phyloP scores from a whole-genome alignment of 2,888 invertebrate genomes.

The Drosophila mercatorum region DNA sequence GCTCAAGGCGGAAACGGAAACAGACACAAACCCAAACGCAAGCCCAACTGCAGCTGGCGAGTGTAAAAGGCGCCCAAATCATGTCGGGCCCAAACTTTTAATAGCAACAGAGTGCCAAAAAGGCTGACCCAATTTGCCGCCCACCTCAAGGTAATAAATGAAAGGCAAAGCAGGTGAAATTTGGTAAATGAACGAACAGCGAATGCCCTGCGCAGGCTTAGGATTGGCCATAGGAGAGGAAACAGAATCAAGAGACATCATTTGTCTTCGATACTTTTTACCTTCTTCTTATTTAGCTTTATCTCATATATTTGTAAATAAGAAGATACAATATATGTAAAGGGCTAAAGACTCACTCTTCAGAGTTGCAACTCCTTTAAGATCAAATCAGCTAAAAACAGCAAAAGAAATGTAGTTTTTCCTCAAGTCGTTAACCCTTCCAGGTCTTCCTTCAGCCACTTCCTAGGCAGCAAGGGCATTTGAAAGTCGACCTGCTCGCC shows the following conservation, averaged over 20 bases:
- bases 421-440: no score
- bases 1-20: slow-evolving; percentile 59
- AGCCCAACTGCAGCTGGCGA: slow-evolving; percentile 21
- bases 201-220: background rate
- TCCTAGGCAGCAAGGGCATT: slow-evolving; percentile 8
- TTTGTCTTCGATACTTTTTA: no score
- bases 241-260: no score
- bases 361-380: no score
- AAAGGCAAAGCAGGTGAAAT: slow-evolving; percentile 7
- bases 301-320: no score
- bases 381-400: no score
- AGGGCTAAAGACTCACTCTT: no score
- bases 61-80: slow-evolving; percentile 49
- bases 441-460: background rate
- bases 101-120: slow-evolving; percentile 48
- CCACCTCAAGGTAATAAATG: slow-evolving; percentile 47
- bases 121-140: slow-evolving; percentile 65
- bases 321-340: no score
- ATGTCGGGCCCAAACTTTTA: slow-evolving; percentile 52
- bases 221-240: no score
- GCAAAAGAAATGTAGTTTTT: no score
- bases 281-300: no score
- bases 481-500: background rate
- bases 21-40: slow-evolving; percentile 17
- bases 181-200: background rate